Conservation (phyloP, 1,140 invertebrate species). For the Saccostrea echinata region DNA sequence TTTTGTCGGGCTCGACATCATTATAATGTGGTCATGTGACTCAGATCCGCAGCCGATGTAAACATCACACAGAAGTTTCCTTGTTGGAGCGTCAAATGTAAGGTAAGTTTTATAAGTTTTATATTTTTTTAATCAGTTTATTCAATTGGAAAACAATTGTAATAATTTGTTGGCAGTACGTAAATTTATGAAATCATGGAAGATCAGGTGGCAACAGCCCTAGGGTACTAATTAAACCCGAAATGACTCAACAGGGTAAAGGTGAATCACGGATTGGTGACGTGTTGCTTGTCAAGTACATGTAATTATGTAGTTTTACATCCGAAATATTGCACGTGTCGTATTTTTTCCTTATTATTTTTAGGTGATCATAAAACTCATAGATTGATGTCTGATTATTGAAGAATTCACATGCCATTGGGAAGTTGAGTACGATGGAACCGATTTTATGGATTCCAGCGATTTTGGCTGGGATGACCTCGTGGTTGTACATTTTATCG, state of each 20-base stretch:
- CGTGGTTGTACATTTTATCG: slow-evolving; percentile 71
- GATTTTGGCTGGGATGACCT: slow-evolving; percentile 63
- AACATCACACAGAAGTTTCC: not conserved
- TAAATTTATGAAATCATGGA: too few species aligned
- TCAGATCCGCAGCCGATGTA: not conserved
- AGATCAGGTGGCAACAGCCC: too few species aligned
- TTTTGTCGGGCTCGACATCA: not conserved
- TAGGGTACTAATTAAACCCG: not conserved
- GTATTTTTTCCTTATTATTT: not conserved
- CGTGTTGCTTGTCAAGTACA: not conserved
- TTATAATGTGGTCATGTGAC: not conserved
- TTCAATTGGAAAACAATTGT: too few species aligned
- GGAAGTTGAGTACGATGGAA: slow-evolving; percentile 52
- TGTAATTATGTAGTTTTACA: not conserved
- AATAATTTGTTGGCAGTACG: too few species aligned
- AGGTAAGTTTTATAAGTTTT: too few species aligned
- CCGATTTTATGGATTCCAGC: slow-evolving; percentile 75
- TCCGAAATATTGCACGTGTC: not conserved
- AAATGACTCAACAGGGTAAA: slow-evolving; percentile 1
- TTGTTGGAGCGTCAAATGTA: too few species aligned
- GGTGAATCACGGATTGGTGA: not conserved
- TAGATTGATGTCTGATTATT: not conserved
- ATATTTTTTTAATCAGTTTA: too few species aligned
- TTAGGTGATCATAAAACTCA: not conserved
- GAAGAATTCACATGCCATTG: not conserved